Evolutionary conservation across 2,113 vertebrate genomes (phyloP).

Genomic region (Mionectes macconnelli): DNA sequence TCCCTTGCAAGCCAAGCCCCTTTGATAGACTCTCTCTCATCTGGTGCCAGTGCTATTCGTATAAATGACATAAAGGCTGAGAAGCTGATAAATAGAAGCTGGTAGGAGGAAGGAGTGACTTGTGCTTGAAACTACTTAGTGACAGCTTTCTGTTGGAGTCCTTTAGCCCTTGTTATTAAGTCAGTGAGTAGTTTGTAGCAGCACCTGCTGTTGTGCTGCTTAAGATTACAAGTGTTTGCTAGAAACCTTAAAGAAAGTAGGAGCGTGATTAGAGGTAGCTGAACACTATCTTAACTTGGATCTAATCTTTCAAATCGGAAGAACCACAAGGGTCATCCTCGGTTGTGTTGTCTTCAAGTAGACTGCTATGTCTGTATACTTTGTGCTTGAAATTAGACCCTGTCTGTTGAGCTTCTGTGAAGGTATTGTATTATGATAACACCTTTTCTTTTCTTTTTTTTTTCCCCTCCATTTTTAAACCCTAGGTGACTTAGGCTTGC

Average conservation of each 20-base stretch:
- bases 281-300: neutral
- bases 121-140: neutral
- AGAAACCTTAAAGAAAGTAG: neutral
- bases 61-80: neutral
- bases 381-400: neutral
- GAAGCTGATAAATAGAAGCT: neutral
- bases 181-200: neutral
- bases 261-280: neutral
- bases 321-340: neutral
- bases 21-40: neutral
- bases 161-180: neutral
- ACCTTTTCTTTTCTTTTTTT: rapidly evolving
- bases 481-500: slow-evolving; percentile 77
- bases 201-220: neutral
- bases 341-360: neutral
- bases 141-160: neutral
- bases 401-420: neutral
- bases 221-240: neutral
- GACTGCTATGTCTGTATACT: neutral
- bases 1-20: neutral
- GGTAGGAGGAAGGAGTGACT: neutral
- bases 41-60: neutral
- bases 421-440: neutral
- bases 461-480: neutral
- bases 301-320: neutral